Percentiles rank a stretch among this genome's conserved stretches.
Conservation (phyloP, 2,113 vertebrate genomes). For the Nannospalax galili region DNA sequence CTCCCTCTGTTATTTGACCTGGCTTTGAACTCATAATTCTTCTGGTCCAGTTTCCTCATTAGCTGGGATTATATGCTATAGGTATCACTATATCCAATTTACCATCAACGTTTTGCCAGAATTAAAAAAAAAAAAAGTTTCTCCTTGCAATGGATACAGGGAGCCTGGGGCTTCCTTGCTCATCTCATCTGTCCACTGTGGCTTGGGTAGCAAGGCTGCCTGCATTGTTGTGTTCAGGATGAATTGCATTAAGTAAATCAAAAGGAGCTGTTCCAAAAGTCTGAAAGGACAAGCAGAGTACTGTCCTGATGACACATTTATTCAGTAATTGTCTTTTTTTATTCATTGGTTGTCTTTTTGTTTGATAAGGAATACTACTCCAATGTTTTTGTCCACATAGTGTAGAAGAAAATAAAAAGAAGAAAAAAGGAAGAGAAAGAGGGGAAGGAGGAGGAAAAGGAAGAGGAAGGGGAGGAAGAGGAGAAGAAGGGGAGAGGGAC, state of each 20-base stretch:
- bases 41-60: background rate
- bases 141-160: background rate
- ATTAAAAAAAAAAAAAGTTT: background rate
- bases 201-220: background rate
- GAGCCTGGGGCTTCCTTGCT: background rate
- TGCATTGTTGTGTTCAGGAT: background rate
- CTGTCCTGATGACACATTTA: background rate
- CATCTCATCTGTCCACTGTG: background rate
- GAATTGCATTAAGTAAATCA: background rate
- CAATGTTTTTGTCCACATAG: background rate
- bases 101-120: background rate
- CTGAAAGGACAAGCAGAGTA: background rate
- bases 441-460: too few relatives aligned
- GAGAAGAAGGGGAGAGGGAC: too few relatives aligned
- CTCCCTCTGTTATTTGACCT: background rate
- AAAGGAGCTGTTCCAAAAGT: background rate
- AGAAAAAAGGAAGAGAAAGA: too few relatives aligned
- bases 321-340: background rate
- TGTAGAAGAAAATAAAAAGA: background rate
- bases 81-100: background rate
- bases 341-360: background rate
- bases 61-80: background rate
- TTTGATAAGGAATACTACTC: background rate
- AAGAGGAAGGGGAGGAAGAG: too few relatives aligned
- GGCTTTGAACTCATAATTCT: background rate